phyloP scores from a whole-genome alignment of 2,797 vertebrate genomes.

The Enteromius argenteus region DNA sequence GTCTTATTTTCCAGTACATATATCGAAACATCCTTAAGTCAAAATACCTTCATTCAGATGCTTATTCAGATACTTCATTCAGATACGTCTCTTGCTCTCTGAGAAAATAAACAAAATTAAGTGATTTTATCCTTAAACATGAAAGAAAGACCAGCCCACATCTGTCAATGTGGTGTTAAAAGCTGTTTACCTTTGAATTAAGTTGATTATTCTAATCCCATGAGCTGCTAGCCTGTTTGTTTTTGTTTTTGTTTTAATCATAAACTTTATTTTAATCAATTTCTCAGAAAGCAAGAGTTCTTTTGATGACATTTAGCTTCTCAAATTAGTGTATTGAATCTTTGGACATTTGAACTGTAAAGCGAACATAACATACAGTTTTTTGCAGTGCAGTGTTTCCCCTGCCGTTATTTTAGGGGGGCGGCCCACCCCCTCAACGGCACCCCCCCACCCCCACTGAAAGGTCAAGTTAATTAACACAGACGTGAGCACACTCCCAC shows the following conservation, averaged over 20 bases:
- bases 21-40: background rate
- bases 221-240: background rate
- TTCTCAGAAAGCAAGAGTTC: background rate
- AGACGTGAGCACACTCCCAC: no score
- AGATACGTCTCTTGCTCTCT: no score
- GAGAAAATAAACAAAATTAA: no score
- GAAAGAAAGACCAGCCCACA: no score
- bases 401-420: no score
- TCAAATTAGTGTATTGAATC: background rate
- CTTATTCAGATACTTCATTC: no score
- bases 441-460: no score
- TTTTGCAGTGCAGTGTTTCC: background rate
- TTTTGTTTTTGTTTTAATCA: background rate
- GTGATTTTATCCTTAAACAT: no score
- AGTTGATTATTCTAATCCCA: background rate
- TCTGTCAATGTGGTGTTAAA: background rate
- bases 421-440: no score
- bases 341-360: background rate
- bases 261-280: background rate
- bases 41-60: no score
- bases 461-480: no score
- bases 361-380: no score
- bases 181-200: background rate
- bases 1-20: background rate
- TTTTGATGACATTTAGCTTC: background rate